Evolutionary conservation across 2,113 vertebrate genomes (phyloP).

Genomic region (Enhydra lutris): DNA sequence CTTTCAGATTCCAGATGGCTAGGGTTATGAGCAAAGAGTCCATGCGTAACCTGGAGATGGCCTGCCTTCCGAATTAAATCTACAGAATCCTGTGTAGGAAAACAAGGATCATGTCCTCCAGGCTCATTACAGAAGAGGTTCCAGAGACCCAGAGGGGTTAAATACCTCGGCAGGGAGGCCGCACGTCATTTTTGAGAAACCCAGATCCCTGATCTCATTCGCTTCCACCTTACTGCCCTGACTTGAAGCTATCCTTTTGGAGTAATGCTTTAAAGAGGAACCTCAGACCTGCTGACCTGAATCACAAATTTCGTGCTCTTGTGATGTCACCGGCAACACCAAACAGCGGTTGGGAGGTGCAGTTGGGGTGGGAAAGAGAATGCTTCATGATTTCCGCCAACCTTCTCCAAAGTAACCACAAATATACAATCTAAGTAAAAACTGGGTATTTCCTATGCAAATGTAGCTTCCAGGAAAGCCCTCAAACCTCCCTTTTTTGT

Average conservation of each 20-base stretch:
- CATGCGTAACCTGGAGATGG: neutral
- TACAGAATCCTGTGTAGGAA: neutral
- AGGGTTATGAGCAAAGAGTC: neutral
- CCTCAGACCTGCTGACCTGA: neutral
- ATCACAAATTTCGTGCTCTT: fast-evolving
- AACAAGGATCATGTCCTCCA: neutral
- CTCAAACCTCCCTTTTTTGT: neutral
- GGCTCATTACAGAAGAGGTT: neutral
- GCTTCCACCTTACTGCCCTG: neutral
- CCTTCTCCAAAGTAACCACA: neutral
- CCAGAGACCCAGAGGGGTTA: neutral
- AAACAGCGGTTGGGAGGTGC: neutral
- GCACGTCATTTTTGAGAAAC: fast-evolving
- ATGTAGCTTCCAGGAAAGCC: neutral
- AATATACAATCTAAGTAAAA: neutral
- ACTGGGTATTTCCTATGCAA: neutral
- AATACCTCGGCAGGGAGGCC: neutral
- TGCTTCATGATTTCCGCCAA: neutral
- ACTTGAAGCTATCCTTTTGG: neutral
- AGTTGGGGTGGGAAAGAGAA: neutral
- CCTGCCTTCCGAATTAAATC: neutral
- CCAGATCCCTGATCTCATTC: neutral
- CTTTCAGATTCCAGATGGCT: neutral
- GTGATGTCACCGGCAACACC: neutral
- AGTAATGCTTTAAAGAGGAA: neutral